Conservation (phyloP, 2,888 invertebrate species). For the Chloromyia formosa region DNA sequence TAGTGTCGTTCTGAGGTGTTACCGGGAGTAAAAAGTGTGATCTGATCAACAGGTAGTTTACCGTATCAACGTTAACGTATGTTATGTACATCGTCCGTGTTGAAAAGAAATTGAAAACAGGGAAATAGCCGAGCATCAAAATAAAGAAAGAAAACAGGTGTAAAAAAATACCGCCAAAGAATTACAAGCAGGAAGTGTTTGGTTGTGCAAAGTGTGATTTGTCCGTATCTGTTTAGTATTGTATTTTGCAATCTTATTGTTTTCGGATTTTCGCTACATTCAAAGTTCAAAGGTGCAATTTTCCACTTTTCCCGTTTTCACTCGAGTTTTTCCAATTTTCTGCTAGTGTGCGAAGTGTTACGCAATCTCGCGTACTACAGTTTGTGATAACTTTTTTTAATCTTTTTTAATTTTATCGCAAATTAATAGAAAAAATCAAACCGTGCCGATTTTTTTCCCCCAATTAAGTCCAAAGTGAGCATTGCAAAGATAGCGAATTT, state of each 20-base stretch:
- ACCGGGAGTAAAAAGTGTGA: conserved; percentile 25
- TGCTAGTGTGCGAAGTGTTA: conserved; percentile 15
- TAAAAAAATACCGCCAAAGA: conserved; percentile 15
- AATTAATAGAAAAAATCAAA: neutral
- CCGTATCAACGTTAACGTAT: neutral
- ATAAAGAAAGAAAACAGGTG: neutral
- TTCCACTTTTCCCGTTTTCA: conserved; percentile 1
- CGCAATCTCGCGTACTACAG: neutral
- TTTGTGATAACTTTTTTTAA: neutral
- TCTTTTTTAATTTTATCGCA: neutral
- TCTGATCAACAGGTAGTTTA: conserved; percentile 43
- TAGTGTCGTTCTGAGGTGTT: conserved; percentile 30
- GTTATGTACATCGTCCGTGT: neutral
- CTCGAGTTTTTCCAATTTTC: conserved; percentile 32
- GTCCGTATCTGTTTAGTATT: no score
- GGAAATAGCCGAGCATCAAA: conserved; percentile 4
- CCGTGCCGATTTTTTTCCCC: neutral
- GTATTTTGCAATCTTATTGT: conserved; percentile 12
- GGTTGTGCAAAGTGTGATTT: conserved; percentile 1
- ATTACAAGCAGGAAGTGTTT: conserved; percentile 38
- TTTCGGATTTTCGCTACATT: neutral
- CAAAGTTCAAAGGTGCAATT: conserved; percentile 8
- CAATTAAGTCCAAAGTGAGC: neutral
- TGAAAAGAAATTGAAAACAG: no score
- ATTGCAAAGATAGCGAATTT: neutral